Conservation (phyloP, 2,888 invertebrate genomes). For the Homarus gammarus region DNA sequence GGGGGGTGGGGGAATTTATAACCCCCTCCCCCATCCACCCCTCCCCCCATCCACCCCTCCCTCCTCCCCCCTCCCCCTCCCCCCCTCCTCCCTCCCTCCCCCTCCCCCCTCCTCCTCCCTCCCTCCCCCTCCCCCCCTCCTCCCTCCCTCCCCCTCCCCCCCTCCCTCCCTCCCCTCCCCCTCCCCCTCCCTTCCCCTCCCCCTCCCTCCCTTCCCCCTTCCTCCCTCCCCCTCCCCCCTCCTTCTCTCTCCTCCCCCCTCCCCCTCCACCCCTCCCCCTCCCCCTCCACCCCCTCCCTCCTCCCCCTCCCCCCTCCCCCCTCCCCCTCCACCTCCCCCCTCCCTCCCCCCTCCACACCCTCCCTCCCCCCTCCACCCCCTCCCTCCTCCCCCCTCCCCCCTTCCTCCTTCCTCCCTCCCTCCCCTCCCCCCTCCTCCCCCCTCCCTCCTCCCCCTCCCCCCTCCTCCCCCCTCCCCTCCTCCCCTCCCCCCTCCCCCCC, state of each 20-base stretch:
- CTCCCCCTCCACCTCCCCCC: neutral
- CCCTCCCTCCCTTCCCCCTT: neutral
- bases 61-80: neutral
- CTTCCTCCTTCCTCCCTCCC: neutral
- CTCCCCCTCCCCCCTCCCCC: neutral
- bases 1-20: neutral
- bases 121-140: neutral
- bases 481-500: neutral
- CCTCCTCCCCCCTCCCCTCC: neutral
- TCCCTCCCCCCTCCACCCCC: neutral
- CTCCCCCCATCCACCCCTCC: neutral
- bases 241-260: neutral
- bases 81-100: neutral
- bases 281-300: neutral
- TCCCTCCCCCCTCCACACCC: too few species aligned
- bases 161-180: neutral
- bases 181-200: neutral
- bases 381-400: neutral
- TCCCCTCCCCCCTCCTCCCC: neutral
- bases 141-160: neutral
- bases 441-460: neutral
- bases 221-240: neutral
- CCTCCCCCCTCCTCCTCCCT: neutral
- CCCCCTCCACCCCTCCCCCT: neutral
- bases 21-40: neutral